Conservation (phyloP, 2,113 vertebrate genomes). For the Drymodes brunneopygia region DNA sequence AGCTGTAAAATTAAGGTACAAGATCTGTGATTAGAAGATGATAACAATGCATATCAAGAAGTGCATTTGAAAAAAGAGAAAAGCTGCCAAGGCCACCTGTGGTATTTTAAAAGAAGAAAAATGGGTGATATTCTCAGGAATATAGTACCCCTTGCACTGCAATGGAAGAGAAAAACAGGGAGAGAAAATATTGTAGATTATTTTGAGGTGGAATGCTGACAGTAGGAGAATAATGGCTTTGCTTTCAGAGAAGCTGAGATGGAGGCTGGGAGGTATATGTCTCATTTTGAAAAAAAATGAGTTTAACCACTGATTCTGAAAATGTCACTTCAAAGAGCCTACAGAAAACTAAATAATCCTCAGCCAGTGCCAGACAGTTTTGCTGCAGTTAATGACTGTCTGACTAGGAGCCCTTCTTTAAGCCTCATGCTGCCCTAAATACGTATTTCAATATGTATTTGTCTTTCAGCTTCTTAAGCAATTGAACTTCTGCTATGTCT, state of each 20-base stretch:
- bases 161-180: neutral
- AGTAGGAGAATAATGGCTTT: neutral
- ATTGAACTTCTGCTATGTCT: neutral
- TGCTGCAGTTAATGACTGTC: neutral
- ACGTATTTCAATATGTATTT: neutral
- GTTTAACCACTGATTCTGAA: slow-evolving; percentile 22
- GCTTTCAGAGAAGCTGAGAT: neutral
- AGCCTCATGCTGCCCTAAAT: neutral
- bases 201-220: neutral
- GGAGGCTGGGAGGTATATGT: neutral
- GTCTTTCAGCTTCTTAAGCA: neutral
- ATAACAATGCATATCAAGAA: neutral
- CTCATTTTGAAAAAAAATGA: neutral
- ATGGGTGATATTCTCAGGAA: neutral
- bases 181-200: neutral
- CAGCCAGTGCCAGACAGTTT: neutral
- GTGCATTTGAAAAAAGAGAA: neutral
- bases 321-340: slow-evolving; percentile 32
- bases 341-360: slow-evolving; percentile 37
- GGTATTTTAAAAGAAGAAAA: neutral
- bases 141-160: neutral
- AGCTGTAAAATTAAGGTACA: neutral
- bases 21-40: neutral
- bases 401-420: neutral
- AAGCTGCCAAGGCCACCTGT: neutral